Evolutionary conservation across 2,888 invertebrate species (phyloP).

Genomic region (Cerastis rubricosa): DNA sequence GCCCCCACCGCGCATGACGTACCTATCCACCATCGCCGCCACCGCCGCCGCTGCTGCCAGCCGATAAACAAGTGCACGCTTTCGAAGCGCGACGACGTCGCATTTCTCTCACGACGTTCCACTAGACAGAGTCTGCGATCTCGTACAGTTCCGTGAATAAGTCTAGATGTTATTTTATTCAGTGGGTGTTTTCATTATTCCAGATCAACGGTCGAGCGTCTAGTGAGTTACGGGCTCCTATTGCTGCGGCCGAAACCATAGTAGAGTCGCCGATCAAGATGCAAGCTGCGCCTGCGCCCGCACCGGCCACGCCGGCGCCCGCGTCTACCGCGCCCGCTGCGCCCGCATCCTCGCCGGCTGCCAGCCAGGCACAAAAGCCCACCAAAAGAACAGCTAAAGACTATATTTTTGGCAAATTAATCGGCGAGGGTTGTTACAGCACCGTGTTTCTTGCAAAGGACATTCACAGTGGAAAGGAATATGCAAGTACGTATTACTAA

Average conservation of each 20-base stretch:
- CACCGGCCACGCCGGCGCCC: slow-evolving; percentile 82
- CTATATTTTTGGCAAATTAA: slow-evolving; percentile 98
- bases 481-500: slow-evolving; percentile 95
- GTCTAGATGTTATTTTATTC: slow-evolving; percentile 52
- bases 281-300: slow-evolving; percentile 88
- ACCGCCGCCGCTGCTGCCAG: slow-evolving; percentile 67
- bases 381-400: slow-evolving; percentile 95
- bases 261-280: slow-evolving; percentile 88
- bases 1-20: slow-evolving; percentile 81
- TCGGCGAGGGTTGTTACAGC: slow-evolving; percentile 99
- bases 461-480: slow-evolving; percentile 96
- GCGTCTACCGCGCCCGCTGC: slow-evolving; percentile 83
- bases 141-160: slow-evolving; percentile 66
- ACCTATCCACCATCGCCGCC: slow-evolving; percentile 65
- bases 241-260: slow-evolving; percentile 89
- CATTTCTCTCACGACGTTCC: slow-evolving; percentile 69
- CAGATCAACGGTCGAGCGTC: slow-evolving; percentile 85
- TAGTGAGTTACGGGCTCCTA: slow-evolving; percentile 88
- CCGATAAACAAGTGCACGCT: slow-evolving; percentile 83
- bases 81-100: slow-evolving; percentile 79
- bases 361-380: slow-evolving; percentile 83
- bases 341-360: slow-evolving; percentile 82
- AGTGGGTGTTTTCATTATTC: slow-evolving; percentile 74
- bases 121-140: slow-evolving; percentile 68
- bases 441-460: slow-evolving; percentile 98